phyloP scores from a whole-genome alignment of 2,113 vertebrate species.

The Puffinus mauretanicus region DNA sequence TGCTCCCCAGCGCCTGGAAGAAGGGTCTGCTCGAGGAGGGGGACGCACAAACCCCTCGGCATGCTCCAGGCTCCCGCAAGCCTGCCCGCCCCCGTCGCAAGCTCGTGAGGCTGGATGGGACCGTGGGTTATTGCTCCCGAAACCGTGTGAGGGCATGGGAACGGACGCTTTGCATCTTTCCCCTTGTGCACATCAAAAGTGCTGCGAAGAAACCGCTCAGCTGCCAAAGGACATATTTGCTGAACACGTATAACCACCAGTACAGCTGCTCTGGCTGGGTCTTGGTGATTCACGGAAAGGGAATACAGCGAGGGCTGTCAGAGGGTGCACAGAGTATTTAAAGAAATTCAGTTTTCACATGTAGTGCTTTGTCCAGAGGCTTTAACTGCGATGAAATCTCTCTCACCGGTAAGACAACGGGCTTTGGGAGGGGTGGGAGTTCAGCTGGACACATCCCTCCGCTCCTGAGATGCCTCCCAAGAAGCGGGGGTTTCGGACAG shows the following conservation, averaged over 20 bases:
- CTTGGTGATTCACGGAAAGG: not conserved
- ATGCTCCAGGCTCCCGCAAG: not conserved
- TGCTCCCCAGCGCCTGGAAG: not conserved
- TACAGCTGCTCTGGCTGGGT: not conserved
- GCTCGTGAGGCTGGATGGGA: not conserved
- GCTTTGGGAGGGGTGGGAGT: not conserved
- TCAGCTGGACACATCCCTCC: not conserved
- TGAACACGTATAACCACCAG: not conserved
- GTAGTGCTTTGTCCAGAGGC: not conserved
- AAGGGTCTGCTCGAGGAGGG: not conserved
- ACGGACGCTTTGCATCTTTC: not conserved
- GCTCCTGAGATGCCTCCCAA: not conserved
- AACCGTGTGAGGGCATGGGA: rapidly evolving
- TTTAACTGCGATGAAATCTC: not conserved
- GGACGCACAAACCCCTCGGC: not conserved
- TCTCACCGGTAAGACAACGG: not conserved
- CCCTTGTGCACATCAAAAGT: not conserved
- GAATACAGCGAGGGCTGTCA: not conserved
- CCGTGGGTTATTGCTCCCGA: rapidly evolving
- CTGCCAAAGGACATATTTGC: not conserved
- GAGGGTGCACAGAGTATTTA: not conserved
- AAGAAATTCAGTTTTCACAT: not conserved
- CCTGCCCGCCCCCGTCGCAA: rapidly evolving
- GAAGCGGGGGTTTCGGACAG: rapidly evolving
- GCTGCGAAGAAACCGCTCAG: not conserved